Conservation (phyloP, 2,113 vertebrate genomes). For the Sakesphorus luctuosus region DNA sequence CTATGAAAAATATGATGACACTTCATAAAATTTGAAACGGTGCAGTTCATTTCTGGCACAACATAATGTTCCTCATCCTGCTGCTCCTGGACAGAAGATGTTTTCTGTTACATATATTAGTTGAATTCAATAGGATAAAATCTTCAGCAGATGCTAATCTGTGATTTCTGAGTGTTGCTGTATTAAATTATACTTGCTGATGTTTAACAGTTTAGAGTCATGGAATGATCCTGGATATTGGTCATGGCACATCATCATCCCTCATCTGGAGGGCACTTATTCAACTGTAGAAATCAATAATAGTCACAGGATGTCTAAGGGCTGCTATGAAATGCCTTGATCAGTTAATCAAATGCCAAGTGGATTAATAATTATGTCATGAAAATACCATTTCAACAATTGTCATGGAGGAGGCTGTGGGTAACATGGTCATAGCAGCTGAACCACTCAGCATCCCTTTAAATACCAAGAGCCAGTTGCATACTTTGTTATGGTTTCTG, state of each 20-base stretch:
- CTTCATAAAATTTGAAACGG: neutral
- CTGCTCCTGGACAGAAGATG: neutral
- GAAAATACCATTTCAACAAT: slow-evolving; percentile 1
- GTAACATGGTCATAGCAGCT: neutral
- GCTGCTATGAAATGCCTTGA: neutral
- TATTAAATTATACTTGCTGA: neutral
- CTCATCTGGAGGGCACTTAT: neutral
- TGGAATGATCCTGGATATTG: neutral
- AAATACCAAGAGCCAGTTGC: neutral
- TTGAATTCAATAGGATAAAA: neutral
- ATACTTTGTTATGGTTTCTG: neutral
- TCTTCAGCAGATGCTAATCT: slow-evolving; percentile 9
- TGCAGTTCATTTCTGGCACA: neutral
- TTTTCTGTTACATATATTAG: neutral
- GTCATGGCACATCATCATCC: neutral
- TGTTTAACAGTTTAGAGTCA: slow-evolving; percentile 1
- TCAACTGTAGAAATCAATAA: neutral
- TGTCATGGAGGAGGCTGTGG: neutral
- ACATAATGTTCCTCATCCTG: neutral
- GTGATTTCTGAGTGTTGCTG: slow-evolving; percentile 1
- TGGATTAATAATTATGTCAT: neutral
- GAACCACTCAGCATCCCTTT: neutral
- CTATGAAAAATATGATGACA: neutral
- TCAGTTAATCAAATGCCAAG: neutral
- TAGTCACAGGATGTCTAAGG: neutral